Conservation (phyloP, 2,113 vertebrate species). For the Chaetodon trifascialis region DNA sequence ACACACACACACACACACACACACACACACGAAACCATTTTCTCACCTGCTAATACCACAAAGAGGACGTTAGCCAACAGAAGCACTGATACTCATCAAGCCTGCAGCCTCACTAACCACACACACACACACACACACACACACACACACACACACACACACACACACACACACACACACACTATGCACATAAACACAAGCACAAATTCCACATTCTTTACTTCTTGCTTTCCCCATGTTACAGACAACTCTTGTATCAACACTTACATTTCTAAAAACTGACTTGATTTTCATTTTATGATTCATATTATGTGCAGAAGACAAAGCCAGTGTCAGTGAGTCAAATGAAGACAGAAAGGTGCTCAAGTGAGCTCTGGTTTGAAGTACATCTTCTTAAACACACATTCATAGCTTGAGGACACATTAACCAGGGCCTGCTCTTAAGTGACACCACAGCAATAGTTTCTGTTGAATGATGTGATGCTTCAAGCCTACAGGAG, state of each 20-base stretch:
- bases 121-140: conserved; percentile 42
- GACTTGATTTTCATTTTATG: neutral
- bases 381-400: conserved; percentile 51
- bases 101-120: conserved; percentile 63
- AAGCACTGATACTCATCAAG: conserved; percentile 73
- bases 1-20: neutral
- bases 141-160: conserved; percentile 19
- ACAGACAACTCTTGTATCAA: neutral
- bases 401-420: conserved; percentile 52
- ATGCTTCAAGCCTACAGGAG: conserved; percentile 40
- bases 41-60: conserved; percentile 83
- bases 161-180: conserved; percentile 20
- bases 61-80: conserved; percentile 81
- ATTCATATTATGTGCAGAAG: neutral
- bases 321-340: conserved; percentile 5
- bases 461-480: conserved; percentile 25
- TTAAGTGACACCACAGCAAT: conserved; percentile 22
- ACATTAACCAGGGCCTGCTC: conserved; percentile 23
- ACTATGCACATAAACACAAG: neutral
- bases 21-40: conserved; percentile 43
- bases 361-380: neutral
- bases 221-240: neutral
- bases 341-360: conserved; percentile 6
- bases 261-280: neutral
- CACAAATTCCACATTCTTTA: conserved; percentile 4